Conservation (phyloP, 2,113 vertebrate species). For the Heterocephalus glaber region DNA sequence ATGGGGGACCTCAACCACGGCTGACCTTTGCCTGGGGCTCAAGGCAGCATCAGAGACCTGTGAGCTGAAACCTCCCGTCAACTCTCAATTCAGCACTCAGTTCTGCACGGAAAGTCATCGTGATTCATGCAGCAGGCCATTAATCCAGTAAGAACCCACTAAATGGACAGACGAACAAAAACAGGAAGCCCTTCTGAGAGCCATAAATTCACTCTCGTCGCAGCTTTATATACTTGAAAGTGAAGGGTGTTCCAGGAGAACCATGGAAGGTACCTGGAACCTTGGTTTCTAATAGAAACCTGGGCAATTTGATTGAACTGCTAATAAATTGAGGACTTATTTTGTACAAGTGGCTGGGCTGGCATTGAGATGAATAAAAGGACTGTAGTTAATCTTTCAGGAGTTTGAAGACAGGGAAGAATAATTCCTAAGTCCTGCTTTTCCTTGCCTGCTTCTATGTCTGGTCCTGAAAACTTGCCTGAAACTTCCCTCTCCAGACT, state of each 20-base stretch:
- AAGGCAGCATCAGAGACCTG: background rate
- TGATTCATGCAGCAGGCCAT: conserved; percentile 73
- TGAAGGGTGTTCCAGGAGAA: conserved; percentile 43
- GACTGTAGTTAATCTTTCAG: conserved; percentile 13
- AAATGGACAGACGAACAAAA: conserved; percentile 68
- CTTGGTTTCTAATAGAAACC: conserved; percentile 57
- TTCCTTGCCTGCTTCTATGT: fast-evolving
- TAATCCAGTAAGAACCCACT: conserved; percentile 68
- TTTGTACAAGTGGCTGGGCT: conserved; percentile 36
- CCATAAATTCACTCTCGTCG: conserved; percentile 56
- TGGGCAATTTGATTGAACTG: conserved; percentile 18
- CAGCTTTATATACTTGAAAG: conserved; percentile 75
- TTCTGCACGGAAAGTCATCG: background rate
- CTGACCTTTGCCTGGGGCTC: conserved; percentile 37
- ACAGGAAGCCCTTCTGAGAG: conserved; percentile 71
- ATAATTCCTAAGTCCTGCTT: background rate
- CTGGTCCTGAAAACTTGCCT: background rate
- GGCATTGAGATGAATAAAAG: conserved; percentile 38
- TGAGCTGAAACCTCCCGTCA: background rate
- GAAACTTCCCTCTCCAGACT: background rate
- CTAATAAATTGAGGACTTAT: conserved; percentile 45
- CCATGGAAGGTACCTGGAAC: background rate
- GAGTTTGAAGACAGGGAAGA: background rate
- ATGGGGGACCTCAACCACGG: no score
- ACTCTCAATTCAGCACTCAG: conserved; percentile 61